Evolutionary conservation across 1,140 invertebrate species (phyloP), one percentile per base, ranked within the genome.

Genomic region (Mactra quadrangularis): DNA sequence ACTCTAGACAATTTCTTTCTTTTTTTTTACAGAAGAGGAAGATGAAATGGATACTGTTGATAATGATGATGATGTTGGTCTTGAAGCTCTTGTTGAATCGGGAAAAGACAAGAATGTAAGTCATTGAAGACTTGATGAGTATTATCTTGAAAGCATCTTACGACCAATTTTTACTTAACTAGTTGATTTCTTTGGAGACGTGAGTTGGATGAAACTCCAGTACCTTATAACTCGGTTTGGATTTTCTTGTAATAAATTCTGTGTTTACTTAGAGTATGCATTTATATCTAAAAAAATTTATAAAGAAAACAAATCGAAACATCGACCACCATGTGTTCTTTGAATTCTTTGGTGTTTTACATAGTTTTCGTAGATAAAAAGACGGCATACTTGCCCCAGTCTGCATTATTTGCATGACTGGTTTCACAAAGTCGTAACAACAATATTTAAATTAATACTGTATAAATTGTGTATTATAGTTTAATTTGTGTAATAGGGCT

Each of bases 21-120:
- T 25, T 47, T 68, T 50, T 59, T 31, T 60, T 47, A 50, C 68
- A 82, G 91, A 89, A 33, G 89, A 91, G 35, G 89, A 89, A 25
- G 87, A 88, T 15, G 88, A 89, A 22, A 85, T 88, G 57, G 89
- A 93, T 77, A 87, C 92, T 83, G 83, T 91, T 76, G 90, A 93
- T 38, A 90, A 93, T 47, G 90, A 92, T 29, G 86, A 88, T 41
- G 89, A 89, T 59, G 86, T 91, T 70, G 92, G 91, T 41, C 83
- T 91, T 38, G 91, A 91, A 62, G 89, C 87, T 55, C 85, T 91
- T 38, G 85, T 90, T 75, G 84, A 91, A 60, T 93, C 94, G 35
- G 93, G 94, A n/a, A 91, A 94, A 17, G 60, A 81, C 13, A 62
- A 64, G 47, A 31, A 50, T 29, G 50, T 35, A 60, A 9, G 3